Conservation (phyloP, 2,113 vertebrate genomes). For the Chionodraco myersi region DNA sequence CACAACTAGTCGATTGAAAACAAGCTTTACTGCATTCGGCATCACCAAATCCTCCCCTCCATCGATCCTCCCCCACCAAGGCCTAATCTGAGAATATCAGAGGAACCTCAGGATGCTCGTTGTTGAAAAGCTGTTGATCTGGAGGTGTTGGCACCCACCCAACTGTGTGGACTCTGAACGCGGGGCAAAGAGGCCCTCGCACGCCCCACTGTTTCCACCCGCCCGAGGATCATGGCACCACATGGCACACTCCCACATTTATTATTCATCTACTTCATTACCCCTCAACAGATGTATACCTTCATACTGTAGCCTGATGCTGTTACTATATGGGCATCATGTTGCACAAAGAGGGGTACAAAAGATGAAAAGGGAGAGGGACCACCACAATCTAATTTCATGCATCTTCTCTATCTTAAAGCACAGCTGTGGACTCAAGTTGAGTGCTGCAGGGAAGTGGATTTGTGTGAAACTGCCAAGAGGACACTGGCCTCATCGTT, state of each 20-base stretch:
- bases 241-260: constrained; percentile 57
- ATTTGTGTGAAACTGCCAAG: constrained; percentile 75
- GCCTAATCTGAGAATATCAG: constrained; percentile 45
- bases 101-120: constrained; percentile 32
- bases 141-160: constrained; percentile 37
- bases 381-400: constrained; percentile 56
- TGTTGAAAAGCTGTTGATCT: constrained; percentile 45
- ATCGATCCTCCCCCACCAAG: neutral
- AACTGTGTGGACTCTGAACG: constrained; percentile 53
- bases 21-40: neutral
- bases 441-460: constrained; percentile 51
- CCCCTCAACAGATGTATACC: constrained; percentile 39
- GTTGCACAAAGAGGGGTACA: constrained; percentile 20
- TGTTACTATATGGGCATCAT: constrained; percentile 38
- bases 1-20: neutral
- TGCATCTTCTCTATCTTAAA: constrained; percentile 41
- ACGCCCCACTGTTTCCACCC: constrained; percentile 17
- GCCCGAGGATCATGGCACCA: constrained; percentile 55
- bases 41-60: neutral
- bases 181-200: constrained; percentile 5
- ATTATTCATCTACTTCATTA: constrained; percentile 69
- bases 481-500: constrained; percentile 73
- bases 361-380: constrained; percentile 12
- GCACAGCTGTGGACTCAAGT: constrained; percentile 35
- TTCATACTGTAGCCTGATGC: constrained; percentile 7